These are phyloP conservation scores for Heliconius congener DNA, from an alignment of 1,140 invertebrate species.

Conservation along the genomic window DNA sequence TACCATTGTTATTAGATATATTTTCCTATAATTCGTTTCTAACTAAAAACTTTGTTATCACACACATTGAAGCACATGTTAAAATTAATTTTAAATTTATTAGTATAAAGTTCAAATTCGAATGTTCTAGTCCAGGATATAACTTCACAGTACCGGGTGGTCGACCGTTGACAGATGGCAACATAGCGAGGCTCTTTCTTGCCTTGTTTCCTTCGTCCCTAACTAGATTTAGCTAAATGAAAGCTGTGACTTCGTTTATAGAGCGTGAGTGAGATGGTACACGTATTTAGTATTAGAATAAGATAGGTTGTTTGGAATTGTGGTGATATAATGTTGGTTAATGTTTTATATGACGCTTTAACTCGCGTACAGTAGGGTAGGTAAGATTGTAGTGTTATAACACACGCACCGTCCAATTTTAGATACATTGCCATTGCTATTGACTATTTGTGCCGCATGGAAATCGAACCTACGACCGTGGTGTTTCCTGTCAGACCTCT, in stretches of 20 bases:
- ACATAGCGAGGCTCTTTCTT: constrained; percentile 63
- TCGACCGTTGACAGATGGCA: constrained; percentile 63
- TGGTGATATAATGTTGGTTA: no score
- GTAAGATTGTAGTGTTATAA: neutral
- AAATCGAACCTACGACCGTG: no score
- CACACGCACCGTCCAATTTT: no score
- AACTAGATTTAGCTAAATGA: constrained; percentile 67
- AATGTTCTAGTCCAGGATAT: constrained; percentile 15
- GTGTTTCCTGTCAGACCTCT: no score
- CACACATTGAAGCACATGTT: constrained; percentile 21
- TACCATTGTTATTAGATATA: constrained; percentile 17
- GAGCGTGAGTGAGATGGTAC: constrained; percentile 28
- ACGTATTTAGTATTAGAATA: neutral
- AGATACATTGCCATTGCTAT: no score
- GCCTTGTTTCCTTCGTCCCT: constrained; percentile 62
- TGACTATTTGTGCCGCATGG: no score
- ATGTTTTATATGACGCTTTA: neutral
- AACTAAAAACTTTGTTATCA: constrained; percentile 28
- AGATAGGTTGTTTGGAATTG: neutral
- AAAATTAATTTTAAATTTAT: constrained; percentile 22
- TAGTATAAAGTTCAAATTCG: constrained; percentile 33
- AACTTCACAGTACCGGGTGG: constrained; percentile 40
- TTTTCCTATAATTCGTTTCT: constrained; percentile 15
- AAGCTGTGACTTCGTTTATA: constrained; percentile 51
- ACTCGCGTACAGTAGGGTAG: neutral